Evolutionary conservation across 2,113 vertebrate genomes (phyloP).

Genomic region (Gnathonemus echidnorhynchus): DNA sequence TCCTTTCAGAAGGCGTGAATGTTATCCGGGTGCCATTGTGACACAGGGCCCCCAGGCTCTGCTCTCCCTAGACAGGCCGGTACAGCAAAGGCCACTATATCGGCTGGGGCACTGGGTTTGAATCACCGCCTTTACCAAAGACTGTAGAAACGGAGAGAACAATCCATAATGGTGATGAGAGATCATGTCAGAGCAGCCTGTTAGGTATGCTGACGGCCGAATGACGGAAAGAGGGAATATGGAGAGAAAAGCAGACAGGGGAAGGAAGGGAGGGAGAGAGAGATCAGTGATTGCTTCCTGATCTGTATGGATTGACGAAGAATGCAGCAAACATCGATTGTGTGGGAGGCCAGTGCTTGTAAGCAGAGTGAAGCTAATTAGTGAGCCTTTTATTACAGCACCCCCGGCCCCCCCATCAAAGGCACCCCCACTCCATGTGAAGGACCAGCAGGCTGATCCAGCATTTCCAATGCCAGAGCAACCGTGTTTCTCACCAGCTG

Average conservation of each 20-base stretch:
- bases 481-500: background rate
- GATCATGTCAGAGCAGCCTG: background rate
- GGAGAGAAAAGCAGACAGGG: background rate
- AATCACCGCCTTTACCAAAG: background rate
- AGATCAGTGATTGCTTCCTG: background rate
- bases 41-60: background rate
- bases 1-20: background rate
- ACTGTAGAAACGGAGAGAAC: background rate
- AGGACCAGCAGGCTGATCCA: background rate
- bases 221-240: background rate
- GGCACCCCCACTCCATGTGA: background rate
- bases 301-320: background rate
- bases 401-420: background rate
- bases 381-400: background rate
- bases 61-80: background rate
- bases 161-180: background rate
- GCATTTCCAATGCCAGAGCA: background rate
- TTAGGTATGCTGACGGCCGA: background rate
- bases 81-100: background rate
- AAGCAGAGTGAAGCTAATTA: background rate
- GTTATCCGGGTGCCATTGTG: background rate
- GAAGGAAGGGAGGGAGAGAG: background rate
- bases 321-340: conserved; percentile 9
- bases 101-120: background rate
- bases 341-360: background rate